A percentile compares a stretch with the other conserved stretches of the same genome.
phyloP scores from a whole-genome alignment of 2,888 invertebrate genomes.

The Hanleya hanleyi region DNA sequence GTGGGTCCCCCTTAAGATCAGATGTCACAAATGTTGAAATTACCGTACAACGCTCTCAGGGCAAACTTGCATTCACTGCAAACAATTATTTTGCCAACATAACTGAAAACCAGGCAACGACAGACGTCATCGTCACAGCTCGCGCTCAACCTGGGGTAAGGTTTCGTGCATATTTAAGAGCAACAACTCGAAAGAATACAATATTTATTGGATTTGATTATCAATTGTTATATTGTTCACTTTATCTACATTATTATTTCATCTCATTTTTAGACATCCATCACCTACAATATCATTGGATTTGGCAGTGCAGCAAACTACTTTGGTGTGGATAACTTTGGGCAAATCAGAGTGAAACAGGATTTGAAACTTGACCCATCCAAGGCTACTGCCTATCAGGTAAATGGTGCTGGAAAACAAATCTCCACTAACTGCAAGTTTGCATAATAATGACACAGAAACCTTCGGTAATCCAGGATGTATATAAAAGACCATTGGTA shows the following conservation, averaged over 20 bases:
- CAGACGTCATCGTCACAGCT: conserved; percentile 39
- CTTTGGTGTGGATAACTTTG: conserved; percentile 42
- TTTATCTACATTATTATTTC: no score
- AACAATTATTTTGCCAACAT: conserved; percentile 46
- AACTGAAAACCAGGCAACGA: conserved; percentile 45
- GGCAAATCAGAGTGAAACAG: conserved; percentile 41
- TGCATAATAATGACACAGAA: no score
- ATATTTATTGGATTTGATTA: no score
- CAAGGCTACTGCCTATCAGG: conserved; percentile 45
- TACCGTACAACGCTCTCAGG: conserved; percentile 52
- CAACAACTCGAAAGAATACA: no score
- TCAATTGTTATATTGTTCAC: no score
- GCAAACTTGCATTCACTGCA: conserved; percentile 50
- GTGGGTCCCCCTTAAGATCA: conserved; percentile 51
- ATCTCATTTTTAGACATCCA: conserved; percentile 43
- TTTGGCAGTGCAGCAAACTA: conserved; percentile 43
- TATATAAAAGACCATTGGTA: no score
- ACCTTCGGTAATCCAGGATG: no score
- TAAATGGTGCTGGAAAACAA: conserved; percentile 27
- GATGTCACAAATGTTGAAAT: conserved; percentile 51
- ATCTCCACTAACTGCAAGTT: no score
- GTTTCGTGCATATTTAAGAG: no score
- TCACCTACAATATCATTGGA: conserved; percentile 44
- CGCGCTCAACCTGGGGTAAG: conserved; percentile 53
- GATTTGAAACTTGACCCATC: conserved; percentile 51